Evolutionary conservation across 2,797 vertebrate species (phyloP), one percentile per base, ranked within the genome.

Genomic region (Leptodactylus fallax): DNA sequence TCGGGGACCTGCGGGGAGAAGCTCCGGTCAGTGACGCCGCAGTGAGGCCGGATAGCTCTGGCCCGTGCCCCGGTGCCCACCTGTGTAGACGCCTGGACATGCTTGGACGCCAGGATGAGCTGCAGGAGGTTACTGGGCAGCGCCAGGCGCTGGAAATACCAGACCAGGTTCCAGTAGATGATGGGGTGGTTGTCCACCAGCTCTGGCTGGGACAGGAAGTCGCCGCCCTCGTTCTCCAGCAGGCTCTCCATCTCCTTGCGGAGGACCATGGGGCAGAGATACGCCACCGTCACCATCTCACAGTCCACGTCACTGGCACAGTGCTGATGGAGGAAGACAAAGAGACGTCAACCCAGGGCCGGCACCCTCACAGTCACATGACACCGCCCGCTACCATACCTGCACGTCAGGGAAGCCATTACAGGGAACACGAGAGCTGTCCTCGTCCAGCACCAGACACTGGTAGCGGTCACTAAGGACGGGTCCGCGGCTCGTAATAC

Each of bases 151-250:
- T 96, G 96, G 94, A 98, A 99, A 91, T 95, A 97, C 98, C 98
- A 99, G 1, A 98, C 92, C 19, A 99, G 95, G 93, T 99, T 99
- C 98, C 98, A 99, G 96, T 95, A 98, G 92, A 99, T 96, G 93
- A 99, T 98, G 92, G 96, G 97, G 92, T 99, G 98, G 76, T 93
- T 96, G 90, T 97, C 96, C 7, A 98, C 94, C 79, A 99, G 93
- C 91, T 97, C 96, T 0, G 95, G 93, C 81, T 96, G 96, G 0
- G 96, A 96, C 90, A 99, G 93, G 14, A 97, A 96, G n/a, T 95
- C 94, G 5, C 96, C 97, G 0, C 98, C 98, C 90, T 99, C 98
- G 0, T 98, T 97, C 93, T 98, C 97, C 91, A 98, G 94, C 83
- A 98, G 94, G 14, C 97, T 97, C 92, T 99, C 98, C 91, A 98